Evolutionary conservation across 1,140 invertebrate species (phyloP).

Genomic region (Vollenhovia emeryi): DNA sequence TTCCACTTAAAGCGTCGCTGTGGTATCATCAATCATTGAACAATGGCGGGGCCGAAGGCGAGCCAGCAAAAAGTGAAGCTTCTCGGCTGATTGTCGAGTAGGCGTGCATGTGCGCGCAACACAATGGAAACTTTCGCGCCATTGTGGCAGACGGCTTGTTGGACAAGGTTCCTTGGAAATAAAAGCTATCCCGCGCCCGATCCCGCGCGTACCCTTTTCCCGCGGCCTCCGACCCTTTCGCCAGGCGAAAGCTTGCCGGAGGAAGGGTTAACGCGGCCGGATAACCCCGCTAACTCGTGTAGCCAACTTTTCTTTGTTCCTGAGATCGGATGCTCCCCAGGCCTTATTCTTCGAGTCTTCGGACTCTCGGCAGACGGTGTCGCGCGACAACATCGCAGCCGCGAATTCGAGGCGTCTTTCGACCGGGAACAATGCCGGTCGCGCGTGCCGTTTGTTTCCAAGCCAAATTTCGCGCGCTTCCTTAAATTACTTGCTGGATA

Average conservation of each 20-base stretch:
- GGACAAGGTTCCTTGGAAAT: slow-evolving; percentile 76
- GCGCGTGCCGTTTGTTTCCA: slow-evolving; percentile 11
- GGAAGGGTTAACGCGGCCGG: slow-evolving; percentile 73
- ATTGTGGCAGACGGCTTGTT: slow-evolving; percentile 78
- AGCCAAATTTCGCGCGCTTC: slow-evolving; percentile 18
- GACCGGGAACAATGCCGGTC: slow-evolving; percentile 60
- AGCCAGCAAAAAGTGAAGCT: slow-evolving; percentile 53
- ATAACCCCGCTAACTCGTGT: slow-evolving; percentile 70
- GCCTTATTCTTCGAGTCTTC: slow-evolving; percentile 17
- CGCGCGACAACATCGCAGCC: slow-evolving; percentile 63
- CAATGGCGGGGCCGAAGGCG: slow-evolving; percentile 63
- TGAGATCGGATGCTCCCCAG: slow-evolving; percentile 53
- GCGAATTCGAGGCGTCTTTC: slow-evolving; percentile 54
- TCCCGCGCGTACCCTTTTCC: neutral
- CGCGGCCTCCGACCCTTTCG: neutral
- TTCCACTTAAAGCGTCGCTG: slow-evolving; percentile 39
- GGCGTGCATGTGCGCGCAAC: slow-evolving; percentile 59
- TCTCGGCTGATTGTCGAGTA: slow-evolving; percentile 57
- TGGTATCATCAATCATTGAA: slow-evolving; percentile 76
- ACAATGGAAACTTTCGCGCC: slow-evolving; percentile 81
- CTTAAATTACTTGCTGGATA: neutral
- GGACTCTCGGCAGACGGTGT: slow-evolving; percentile 51
- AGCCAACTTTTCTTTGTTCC: slow-evolving; percentile 72
- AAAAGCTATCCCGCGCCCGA: slow-evolving; percentile 67
- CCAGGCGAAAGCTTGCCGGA: slow-evolving; percentile 16